phyloP scores from a whole-genome alignment of 1,140 invertebrate species.

The Triops cancriformis region DNA sequence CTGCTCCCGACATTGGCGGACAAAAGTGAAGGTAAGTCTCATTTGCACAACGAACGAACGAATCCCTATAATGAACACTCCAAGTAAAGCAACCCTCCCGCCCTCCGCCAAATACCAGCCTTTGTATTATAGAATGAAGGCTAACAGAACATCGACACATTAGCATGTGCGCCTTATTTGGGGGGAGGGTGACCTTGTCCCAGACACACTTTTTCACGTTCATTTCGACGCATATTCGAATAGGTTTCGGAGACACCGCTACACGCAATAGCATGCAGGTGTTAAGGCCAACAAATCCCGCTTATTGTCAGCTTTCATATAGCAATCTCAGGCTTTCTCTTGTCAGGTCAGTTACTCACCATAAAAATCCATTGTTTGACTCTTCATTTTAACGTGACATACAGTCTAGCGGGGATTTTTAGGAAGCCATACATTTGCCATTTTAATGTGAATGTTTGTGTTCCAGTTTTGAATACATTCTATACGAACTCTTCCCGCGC shows the following conservation, averaged over 20 bases:
- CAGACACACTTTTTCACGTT: not conserved
- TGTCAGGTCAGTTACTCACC: no score
- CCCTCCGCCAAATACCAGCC: no score
- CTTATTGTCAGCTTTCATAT: not conserved
- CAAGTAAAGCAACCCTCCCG: not conserved
- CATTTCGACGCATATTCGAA: not conserved
- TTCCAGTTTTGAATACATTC: no score
- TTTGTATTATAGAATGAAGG: not conserved
- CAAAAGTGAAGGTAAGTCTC: slow-evolving; percentile 2
- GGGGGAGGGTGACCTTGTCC: not conserved
- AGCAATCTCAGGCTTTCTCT: no score
- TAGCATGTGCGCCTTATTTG: not conserved
- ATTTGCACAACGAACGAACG: not conserved
- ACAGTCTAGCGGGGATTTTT: no score
- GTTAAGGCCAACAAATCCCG: not conserved
- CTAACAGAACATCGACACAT: not conserved
- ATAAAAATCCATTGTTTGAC: no score
- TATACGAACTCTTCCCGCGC: no score
- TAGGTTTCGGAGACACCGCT: not conserved
- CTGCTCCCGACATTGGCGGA: not conserved
- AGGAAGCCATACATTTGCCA: no score
- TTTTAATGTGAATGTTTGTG: no score
- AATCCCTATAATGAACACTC: not conserved
- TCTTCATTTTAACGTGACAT: no score
- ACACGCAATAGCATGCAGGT: not conserved